Conservation (phyloP, 2,797 vertebrate genomes). For the Enteromius mattozi region DNA sequence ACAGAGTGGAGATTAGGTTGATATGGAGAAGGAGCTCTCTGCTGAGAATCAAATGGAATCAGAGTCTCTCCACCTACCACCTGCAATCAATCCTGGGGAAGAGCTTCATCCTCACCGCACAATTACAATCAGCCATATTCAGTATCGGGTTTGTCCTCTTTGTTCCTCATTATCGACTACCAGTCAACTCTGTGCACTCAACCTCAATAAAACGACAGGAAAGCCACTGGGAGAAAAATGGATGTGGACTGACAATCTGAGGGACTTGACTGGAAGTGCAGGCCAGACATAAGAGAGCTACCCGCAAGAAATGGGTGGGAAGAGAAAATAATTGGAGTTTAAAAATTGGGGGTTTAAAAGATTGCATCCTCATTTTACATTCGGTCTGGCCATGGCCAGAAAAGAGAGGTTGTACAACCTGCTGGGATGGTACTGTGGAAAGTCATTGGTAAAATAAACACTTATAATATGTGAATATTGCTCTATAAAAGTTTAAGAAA, state of each 20-base stretch:
- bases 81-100: slow-evolving; percentile 51
- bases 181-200: slow-evolving; percentile 39
- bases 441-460: background rate
- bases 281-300: background rate
- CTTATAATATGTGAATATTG: background rate
- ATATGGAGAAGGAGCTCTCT: slow-evolving; percentile 55
- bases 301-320: slow-evolving; percentile 15
- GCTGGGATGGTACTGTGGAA: background rate
- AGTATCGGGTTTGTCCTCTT: slow-evolving; percentile 48
- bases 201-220: slow-evolving; percentile 29
- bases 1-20: slow-evolving; percentile 42
- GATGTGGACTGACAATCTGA: slow-evolving; percentile 18
- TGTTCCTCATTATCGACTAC: slow-evolving; percentile 48
- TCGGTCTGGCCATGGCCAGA: background rate
- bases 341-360: slow-evolving; percentile 17
- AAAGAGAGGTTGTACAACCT: slow-evolving; percentile 1
- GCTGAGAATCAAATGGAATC: slow-evolving; percentile 56
- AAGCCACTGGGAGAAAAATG: slow-evolving; percentile 16
- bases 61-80: slow-evolving; percentile 55
- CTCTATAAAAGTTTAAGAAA: background rate
- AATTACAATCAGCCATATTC: slow-evolving; percentile 52
- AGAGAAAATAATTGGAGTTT: slow-evolving; percentile 35
- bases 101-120: slow-evolving; percentile 28
- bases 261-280: slow-evolving; percentile 13
- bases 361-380: slow-evolving; percentile 7